Evolutionary conservation across 2,888 invertebrate genomes (phyloP).

Genomic region (Erpobdella octoculata): DNA sequence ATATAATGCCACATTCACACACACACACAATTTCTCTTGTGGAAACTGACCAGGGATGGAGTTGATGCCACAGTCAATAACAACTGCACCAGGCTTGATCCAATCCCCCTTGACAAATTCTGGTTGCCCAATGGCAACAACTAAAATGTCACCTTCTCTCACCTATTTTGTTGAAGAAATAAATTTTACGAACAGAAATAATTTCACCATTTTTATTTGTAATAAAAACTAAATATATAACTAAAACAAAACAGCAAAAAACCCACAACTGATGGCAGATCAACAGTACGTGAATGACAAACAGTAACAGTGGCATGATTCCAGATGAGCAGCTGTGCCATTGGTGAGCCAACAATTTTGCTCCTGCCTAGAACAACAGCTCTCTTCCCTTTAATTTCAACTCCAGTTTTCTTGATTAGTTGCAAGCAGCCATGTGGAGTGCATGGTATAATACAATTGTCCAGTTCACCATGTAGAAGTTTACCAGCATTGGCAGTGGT

Average conservation of each 20-base stretch:
- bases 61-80: constrained; percentile 97
- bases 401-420: constrained; percentile 67
- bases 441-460: constrained; percentile 78
- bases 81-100: constrained; percentile 94
- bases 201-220: neutral
- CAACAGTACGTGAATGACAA: constrained; percentile 86
- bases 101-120: constrained; percentile 85
- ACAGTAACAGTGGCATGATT: constrained; percentile 91
- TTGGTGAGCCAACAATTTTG: constrained; percentile 94
- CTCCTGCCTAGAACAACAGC: constrained; percentile 92
- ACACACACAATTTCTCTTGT: no score
- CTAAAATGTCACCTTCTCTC: constrained; percentile 76
- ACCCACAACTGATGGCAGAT: constrained; percentile 56
- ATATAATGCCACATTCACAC: no score
- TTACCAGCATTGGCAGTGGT: constrained; percentile 88
- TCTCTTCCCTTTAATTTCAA: constrained; percentile 68
- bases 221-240: neutral
- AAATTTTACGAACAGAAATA: neutral
- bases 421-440: constrained; percentile 92
- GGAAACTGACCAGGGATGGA: constrained; percentile 66
- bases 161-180: constrained; percentile 38
- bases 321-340: constrained; percentile 87
- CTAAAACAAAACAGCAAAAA: neutral
- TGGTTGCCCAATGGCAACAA: constrained; percentile 86
- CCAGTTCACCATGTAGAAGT: constrained; percentile 76